Evolutionary conservation across 2,888 invertebrate genomes (phyloP).

Genomic region (Megalurothrips usitatus): DNA sequence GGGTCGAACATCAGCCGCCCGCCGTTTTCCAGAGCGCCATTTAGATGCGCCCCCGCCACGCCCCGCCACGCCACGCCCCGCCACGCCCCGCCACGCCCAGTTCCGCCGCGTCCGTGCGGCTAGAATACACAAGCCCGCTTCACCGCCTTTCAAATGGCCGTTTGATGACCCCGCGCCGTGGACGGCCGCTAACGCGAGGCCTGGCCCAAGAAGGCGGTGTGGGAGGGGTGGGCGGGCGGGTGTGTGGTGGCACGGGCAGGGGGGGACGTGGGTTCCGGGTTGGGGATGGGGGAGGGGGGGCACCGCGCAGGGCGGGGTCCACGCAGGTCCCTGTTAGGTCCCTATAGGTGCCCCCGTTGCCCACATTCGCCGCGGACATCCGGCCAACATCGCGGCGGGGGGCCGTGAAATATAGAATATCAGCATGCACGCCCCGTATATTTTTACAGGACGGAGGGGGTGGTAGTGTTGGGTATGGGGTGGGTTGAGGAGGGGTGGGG

Average conservation of each 20-base stretch:
- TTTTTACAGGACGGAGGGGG: neutral
- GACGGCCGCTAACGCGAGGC: neutral
- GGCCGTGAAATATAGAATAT: conserved; percentile 20
- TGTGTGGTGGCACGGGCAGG: neutral
- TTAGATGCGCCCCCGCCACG: neutral
- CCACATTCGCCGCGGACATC: neutral
- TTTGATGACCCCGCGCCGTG: conserved; percentile 7
- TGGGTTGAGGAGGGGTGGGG: too few species aligned
- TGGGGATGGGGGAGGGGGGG: neutral
- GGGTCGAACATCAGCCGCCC: neutral
- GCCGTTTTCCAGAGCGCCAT: conserved; percentile 3
- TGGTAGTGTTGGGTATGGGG: too few species aligned
- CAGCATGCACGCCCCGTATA: neutral
- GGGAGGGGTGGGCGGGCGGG: neutral
- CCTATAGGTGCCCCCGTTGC: neutral
- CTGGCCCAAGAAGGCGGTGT: neutral
- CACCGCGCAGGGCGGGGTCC: neutral
- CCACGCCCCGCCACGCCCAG: neutral
- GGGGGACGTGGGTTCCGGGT: neutral
- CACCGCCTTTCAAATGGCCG: conserved; percentile 1
- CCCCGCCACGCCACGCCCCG: neutral
- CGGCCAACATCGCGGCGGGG: neutral
- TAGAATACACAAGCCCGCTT: neutral
- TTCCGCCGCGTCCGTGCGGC: neutral
- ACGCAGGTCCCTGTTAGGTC: neutral